Percentiles rank a stretch among this genome's conserved stretches.
Evolutionary conservation across 2,888 invertebrate genomes (phyloP).

Genomic region (Altica lythri): DNA sequence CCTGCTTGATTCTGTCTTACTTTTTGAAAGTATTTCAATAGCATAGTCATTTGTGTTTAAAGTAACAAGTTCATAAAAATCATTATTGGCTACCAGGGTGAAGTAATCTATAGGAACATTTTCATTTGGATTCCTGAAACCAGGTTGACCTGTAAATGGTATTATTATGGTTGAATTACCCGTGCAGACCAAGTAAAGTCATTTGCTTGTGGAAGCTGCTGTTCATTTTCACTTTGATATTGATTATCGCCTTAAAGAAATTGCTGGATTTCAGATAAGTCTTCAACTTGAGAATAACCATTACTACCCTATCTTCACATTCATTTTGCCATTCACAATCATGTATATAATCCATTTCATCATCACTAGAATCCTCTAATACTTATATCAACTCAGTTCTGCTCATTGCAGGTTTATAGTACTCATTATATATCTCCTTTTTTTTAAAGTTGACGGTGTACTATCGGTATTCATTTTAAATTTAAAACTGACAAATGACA

Average conservation of each 20-base stretch:
- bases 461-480: neutral
- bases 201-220: slow-evolving; percentile 4
- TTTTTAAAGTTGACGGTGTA: neutral
- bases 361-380: slow-evolving; percentile 5
- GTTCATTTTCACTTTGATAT: neutral
- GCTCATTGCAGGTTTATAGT: neutral
- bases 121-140: slow-evolving; percentile 7
- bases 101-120: slow-evolving; percentile 5
- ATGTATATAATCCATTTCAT: slow-evolving; percentile 8
- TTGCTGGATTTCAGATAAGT: too few species aligned
- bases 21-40: too few species aligned
- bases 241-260: too few species aligned
- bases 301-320: slow-evolving; percentile 2
- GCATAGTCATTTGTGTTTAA: too few species aligned
- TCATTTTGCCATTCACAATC: too few species aligned
- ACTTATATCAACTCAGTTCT: neutral
- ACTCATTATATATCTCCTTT: neutral
- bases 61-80: too few species aligned
- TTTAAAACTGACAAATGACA: slow-evolving; percentile 4
- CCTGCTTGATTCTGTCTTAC: too few species aligned
- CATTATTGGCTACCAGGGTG: neutral
- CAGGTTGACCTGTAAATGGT: too few species aligned
- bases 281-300: neutral
- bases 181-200: slow-evolving; percentile 6
- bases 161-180: slow-evolving; percentile 6